Percentiles rank a stretch among this genome's conserved stretches.
Evolutionary conservation across 2,113 vertebrate species (phyloP).

Genomic region (Mellivora capensis): DNA sequence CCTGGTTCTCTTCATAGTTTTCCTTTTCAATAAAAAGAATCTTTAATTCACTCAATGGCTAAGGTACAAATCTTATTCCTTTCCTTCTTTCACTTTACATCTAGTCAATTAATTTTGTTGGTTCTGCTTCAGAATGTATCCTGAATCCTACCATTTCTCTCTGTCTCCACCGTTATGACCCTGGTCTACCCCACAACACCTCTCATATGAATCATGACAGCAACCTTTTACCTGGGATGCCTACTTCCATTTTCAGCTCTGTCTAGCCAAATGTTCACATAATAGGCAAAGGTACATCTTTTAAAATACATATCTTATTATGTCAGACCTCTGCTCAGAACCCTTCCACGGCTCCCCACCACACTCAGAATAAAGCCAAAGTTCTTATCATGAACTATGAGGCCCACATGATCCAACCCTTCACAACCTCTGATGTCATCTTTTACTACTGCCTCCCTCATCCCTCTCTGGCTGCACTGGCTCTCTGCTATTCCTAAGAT

Average conservation of each 20-base stretch:
- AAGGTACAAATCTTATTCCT: background rate
- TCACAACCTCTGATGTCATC: background rate
- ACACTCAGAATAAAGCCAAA: background rate
- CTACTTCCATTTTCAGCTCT: background rate
- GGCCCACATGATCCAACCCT: background rate
- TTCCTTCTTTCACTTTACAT: background rate
- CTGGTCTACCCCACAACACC: background rate
- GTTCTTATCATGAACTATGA: background rate
- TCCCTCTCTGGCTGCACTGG: accelerated
- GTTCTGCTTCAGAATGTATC: background rate
- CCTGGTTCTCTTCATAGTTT: background rate
- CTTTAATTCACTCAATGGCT: background rate
- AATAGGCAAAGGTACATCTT: background rate
- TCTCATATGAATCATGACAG: background rate
- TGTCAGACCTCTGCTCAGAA: background rate
- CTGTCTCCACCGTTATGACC: background rate
- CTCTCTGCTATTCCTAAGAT: background rate
- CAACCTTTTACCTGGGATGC: background rate
- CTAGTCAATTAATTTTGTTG: background rate
- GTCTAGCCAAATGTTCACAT: background rate
- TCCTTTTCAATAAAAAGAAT: background rate
- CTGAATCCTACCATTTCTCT: background rate
- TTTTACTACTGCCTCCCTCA: background rate
- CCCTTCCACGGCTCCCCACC: background rate
- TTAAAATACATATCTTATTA: background rate